phyloP scores from a whole-genome alignment of 2,888 invertebrate species.

The Monochamus alternatus region DNA sequence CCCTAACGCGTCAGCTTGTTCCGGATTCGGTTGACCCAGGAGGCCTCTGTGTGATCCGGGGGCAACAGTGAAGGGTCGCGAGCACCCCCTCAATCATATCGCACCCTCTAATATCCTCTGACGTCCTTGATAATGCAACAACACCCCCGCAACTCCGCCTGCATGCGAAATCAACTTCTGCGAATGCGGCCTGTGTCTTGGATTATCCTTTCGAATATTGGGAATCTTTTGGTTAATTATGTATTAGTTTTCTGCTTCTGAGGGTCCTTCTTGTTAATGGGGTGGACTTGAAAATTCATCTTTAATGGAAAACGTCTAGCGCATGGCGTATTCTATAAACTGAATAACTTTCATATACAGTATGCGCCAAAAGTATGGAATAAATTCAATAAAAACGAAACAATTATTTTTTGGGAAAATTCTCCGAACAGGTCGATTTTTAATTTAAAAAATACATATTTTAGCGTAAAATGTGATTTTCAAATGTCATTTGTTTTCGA shows the following conservation, averaged over 20 bases:
- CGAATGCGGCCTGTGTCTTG: constrained; percentile 45
- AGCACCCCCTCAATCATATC: constrained; percentile 70
- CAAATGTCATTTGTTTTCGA: too few relatives aligned
- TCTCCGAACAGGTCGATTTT: too few relatives aligned
- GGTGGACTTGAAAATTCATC: constrained; percentile 16
- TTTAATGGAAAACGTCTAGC: constrained; percentile 18
- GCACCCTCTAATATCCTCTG: constrained; percentile 71
- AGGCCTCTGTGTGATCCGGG: constrained; percentile 61
- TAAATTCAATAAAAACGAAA: too few relatives aligned
- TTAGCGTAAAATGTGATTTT: too few relatives aligned
- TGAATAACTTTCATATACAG: neutral
- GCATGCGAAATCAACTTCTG: constrained; percentile 47
- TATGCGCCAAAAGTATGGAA: neutral
- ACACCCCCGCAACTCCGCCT: constrained; percentile 62
- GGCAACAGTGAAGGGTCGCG: constrained; percentile 54
- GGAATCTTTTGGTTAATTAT: constrained; percentile 43
- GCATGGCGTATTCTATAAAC: too few relatives aligned
- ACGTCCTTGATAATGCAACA: constrained; percentile 71
- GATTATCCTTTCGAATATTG: constrained; percentile 35
- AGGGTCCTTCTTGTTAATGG: neutral
- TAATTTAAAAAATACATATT: too few relatives aligned
- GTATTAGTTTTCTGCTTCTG: constrained; percentile 39
- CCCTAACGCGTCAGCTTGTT: constrained; percentile 60
- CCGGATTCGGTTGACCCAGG: constrained; percentile 67
- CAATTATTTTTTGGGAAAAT: too few relatives aligned